A percentile compares a stretch with the other conserved stretches of the same genome.
Conservation (phyloP, 2,888 invertebrate genomes). For the Penaeus monodon region DNA sequence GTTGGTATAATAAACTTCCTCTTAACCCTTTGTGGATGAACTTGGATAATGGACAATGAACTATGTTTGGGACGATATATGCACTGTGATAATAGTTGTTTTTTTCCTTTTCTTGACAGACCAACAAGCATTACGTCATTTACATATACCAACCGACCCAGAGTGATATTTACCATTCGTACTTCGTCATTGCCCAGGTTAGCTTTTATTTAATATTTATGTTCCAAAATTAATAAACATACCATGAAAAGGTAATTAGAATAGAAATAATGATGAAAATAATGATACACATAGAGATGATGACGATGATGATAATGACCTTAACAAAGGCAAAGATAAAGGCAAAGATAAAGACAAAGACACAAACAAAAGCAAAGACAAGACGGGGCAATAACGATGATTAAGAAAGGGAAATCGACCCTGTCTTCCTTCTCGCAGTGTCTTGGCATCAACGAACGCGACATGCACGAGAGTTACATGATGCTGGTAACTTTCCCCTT, state of each 20-base stretch:
- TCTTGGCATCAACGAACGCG: conserved; percentile 48
- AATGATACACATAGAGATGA: too few relatives aligned
- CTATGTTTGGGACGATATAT: too few relatives aligned
- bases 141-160: conserved; percentile 50
- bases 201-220: background rate
- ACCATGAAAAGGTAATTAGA: too few relatives aligned
- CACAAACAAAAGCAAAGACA: background rate
- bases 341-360: too few relatives aligned
- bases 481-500: conserved; percentile 52
- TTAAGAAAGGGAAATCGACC: background rate
- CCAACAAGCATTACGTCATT: conserved; percentile 40
- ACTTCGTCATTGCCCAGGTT: conserved; percentile 37
- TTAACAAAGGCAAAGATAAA: too few relatives aligned
- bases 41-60: too few relatives aligned
- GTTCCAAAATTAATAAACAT: too few relatives aligned
- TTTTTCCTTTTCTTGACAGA: conserved; percentile 6
- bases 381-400: background rate
- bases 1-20: conserved; percentile 3
- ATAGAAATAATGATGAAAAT: too few relatives aligned
- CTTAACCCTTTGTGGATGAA: too few relatives aligned
- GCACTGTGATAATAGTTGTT: too few relatives aligned
- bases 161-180: conserved; percentile 4
- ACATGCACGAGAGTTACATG: conserved; percentile 43
- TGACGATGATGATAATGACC: too few relatives aligned
- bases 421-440: conserved; percentile 22